A percentile compares a stretch with the other conserved stretches of the same genome.
phyloP scores from a whole-genome alignment of 2,888 invertebrate species.

The Stomorhina lunata region DNA sequence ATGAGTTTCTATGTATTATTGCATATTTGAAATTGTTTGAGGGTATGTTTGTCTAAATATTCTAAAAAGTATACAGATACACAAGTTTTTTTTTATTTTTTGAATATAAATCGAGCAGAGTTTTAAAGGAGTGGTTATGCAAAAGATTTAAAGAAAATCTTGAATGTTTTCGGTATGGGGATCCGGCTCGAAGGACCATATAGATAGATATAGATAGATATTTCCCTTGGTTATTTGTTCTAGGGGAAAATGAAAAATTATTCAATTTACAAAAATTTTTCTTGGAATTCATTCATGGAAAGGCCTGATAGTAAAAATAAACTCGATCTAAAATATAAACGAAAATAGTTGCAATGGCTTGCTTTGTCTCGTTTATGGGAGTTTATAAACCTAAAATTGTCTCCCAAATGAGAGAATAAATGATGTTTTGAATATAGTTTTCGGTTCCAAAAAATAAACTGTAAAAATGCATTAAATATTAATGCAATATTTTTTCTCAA shows the following conservation, averaged over 20 bases:
- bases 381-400: conserved; percentile 40
- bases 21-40: background rate
- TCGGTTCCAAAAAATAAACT: background rate
- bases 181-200: no score
- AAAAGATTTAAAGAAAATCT: no score
- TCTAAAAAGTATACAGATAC: background rate
- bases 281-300: background rate
- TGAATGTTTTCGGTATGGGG: no score
- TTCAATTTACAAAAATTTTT: no score
- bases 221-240: no score
- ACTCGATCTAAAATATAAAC: background rate
- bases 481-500: conserved; percentile 39
- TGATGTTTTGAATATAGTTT: conserved; percentile 34
- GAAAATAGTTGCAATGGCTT: background rate
- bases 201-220: no score
- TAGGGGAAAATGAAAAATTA: no score
- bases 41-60: background rate
- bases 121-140: background rate
- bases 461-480: conserved; percentile 50
- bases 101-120: background rate
- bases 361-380: conserved; percentile 14
- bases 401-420: conserved; percentile 43
- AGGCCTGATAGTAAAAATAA: background rate
- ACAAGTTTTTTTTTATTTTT: no score
- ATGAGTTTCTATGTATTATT: background rate